Conservation (phyloP, 1,140 invertebrate species). For the Atta cephalotes region DNA sequence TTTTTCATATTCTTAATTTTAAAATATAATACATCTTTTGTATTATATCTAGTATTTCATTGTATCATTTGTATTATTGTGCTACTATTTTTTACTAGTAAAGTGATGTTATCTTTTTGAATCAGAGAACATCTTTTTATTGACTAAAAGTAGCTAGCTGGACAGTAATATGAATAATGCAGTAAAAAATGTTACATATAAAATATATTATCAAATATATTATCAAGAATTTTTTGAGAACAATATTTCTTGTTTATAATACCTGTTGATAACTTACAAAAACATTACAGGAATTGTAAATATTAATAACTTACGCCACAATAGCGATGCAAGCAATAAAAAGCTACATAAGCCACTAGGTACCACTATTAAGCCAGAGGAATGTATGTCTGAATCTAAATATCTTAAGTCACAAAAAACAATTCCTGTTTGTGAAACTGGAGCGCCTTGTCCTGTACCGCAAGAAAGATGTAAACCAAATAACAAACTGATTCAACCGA, state of each 20-base stretch:
- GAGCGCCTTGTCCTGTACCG: conserved; percentile 72
- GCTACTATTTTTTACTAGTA: background rate
- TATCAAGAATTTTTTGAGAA: background rate
- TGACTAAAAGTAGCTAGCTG: too few species aligned
- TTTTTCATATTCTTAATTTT: background rate
- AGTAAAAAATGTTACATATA: too few species aligned
- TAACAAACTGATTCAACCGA: conserved; percentile 44
- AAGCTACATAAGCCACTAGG: conserved; percentile 72
- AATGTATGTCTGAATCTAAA: conserved; percentile 77
- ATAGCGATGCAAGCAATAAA: conserved; percentile 71
- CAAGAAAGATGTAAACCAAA: conserved; percentile 67
- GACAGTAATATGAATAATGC: too few species aligned
- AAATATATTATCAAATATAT: too few species aligned
- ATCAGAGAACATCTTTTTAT: too few species aligned
- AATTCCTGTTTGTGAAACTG: conserved; percentile 70
- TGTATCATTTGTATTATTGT: background rate
- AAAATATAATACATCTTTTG: background rate
- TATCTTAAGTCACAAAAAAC: conserved; percentile 65
- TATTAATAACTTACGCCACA: conserved; percentile 74
- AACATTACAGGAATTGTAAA: conserved; percentile 73
- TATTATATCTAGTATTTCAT: background rate
- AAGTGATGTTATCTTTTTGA: background rate
- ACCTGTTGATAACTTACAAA: conserved; percentile 12
- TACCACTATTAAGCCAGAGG: conserved; percentile 79
- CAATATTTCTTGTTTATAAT: background rate